phyloP scores from a whole-genome alignment of 2,888 invertebrate genomes.

The Leucoptera coffeella region DNA sequence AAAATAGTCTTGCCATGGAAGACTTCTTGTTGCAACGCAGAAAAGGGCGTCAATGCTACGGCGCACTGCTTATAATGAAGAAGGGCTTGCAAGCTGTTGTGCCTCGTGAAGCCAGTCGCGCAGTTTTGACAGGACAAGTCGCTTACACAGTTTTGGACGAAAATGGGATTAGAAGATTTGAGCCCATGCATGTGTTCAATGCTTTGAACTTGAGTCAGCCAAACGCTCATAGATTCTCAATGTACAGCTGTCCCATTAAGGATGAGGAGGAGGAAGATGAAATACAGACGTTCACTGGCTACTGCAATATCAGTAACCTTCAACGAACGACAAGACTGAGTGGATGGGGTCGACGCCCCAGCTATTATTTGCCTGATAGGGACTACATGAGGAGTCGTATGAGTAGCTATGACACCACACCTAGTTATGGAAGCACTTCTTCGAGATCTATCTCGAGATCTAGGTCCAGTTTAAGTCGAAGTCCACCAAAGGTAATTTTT shows the following conservation, averaged over 20 bases:
- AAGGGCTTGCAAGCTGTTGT: conserved; percentile 70
- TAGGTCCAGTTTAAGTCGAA: conserved; percentile 39
- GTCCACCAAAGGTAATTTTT: conserved; percentile 44
- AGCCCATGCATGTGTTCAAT: conserved; percentile 68
- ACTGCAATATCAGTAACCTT: conserved; percentile 39
- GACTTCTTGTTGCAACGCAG: conserved; percentile 61
- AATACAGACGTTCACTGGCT: conserved; percentile 35
- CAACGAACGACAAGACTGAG: conserved; percentile 40
- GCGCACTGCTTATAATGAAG: conserved; percentile 65
- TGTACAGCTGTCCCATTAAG: conserved; percentile 58
- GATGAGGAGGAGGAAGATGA: conserved; percentile 46
- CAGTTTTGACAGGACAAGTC: conserved; percentile 67
- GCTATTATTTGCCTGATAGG: conserved; percentile 30
- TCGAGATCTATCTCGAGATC: conserved; percentile 36
- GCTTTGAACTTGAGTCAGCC: conserved; percentile 63
- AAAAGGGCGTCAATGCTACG: conserved; percentile 25
- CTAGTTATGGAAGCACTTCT: conserved; percentile 46
- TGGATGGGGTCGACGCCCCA: conserved; percentile 35
- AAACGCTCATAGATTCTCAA: conserved; percentile 58
- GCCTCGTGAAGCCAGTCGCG: conserved; percentile 67
- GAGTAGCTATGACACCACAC: conserved; percentile 47
- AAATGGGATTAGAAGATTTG: conserved; percentile 68
- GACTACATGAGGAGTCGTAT: conserved; percentile 33
- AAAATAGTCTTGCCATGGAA: conserved; percentile 71
- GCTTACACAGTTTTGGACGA: conserved; percentile 74